phyloP scores from a whole-genome alignment of 1,140 invertebrate genomes.

The Drosophila fuyamai region DNA sequence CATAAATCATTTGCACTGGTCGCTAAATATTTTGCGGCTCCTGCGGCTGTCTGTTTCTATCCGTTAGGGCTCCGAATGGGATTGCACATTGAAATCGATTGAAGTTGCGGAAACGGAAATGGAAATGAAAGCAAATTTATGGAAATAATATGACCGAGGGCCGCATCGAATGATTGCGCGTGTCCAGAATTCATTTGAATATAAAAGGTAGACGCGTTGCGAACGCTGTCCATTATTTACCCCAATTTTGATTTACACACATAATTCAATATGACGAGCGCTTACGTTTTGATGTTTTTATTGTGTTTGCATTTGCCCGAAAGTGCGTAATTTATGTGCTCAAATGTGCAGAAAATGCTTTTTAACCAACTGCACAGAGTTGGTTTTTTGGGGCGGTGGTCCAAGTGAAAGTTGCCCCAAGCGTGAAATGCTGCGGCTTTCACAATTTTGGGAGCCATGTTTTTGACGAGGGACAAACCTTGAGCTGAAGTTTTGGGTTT shows the following conservation, averaged over 20 bases:
- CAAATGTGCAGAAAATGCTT: constrained; percentile 79
- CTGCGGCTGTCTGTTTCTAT: constrained; percentile 26
- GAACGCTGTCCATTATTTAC: constrained; percentile 29
- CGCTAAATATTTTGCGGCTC: constrained; percentile 69
- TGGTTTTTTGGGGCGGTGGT: not conserved
- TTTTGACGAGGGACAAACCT: constrained; percentile 45
- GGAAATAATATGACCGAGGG: constrained; percentile 66
- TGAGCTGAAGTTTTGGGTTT: constrained; percentile 9
- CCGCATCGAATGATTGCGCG: constrained; percentile 32
- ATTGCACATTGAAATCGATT: constrained; percentile 52
- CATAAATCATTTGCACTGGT: constrained; percentile 75
- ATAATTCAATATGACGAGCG: constrained; percentile 63
- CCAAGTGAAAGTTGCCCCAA: constrained; percentile 30
- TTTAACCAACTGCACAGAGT: constrained; percentile 65
- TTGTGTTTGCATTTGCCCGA: constrained; percentile 61
- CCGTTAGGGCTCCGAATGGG: not conserved
- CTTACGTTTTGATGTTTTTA: constrained; percentile 69
- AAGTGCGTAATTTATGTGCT: constrained; percentile 76
- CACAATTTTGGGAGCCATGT: constrained; percentile 17
- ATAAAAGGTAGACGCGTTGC: constrained; percentile 4
- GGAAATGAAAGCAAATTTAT: constrained; percentile 79
- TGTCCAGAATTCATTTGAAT: constrained; percentile 29
- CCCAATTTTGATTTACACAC: constrained; percentile 52
- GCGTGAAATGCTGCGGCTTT: constrained; percentile 54
- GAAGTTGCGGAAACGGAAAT: constrained; percentile 70